phyloP scores from a whole-genome alignment of 23 tunicate genomes.

The Styela clava region DNA sequence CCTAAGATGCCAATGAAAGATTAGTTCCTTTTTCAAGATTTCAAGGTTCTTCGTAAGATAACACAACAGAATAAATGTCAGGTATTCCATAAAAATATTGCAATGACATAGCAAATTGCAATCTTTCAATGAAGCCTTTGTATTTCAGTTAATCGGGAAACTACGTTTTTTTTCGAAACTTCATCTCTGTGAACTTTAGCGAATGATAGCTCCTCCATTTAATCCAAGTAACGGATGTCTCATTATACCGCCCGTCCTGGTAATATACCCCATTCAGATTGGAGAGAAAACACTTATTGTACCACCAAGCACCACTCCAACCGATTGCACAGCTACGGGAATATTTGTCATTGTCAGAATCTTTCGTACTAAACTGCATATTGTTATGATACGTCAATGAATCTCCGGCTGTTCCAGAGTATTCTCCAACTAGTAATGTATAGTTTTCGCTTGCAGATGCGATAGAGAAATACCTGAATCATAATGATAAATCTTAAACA shows the following conservation, averaged over 20 bases:
- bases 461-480: not conserved
- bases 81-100: no score
- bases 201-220: not conserved
- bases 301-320: conserved; percentile 18
- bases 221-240: not conserved
- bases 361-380: not conserved
- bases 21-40: no score
- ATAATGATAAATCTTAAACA: no score
- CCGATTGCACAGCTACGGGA: no score
- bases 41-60: no score
- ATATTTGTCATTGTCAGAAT: not conserved
- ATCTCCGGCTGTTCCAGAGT: conserved; percentile 4
- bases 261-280: not conserved
- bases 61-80: no score
- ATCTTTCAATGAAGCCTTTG: no score
- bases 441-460: not conserved
- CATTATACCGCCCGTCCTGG: not conserved
- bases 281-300: not conserved
- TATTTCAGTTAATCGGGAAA: no score
- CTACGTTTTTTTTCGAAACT: not conserved
- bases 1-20: no score
- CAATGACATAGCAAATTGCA: no score
- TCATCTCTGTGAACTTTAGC: not conserved
- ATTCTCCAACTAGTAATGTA: not conserved
- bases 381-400: not conserved